Evolutionary conservation across 2,797 vertebrate genomes (phyloP).

Genomic region (Muraenolepis orangiensis): DNA sequence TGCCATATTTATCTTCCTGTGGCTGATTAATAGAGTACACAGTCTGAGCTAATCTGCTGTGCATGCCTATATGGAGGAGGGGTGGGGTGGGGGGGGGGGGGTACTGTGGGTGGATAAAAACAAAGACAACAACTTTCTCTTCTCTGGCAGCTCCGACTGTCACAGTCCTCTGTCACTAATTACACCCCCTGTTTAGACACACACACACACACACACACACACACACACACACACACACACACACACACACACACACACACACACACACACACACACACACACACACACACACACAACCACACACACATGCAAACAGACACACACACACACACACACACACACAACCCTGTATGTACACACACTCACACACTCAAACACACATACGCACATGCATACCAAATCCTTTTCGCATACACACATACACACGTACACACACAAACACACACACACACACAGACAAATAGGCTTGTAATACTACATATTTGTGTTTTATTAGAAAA

Average conservation of each 20-base stretch:
- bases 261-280: neutral
- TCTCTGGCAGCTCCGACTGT: neutral
- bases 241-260: neutral
- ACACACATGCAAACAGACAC: neutral
- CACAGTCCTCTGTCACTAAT: neutral
- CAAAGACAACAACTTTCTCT: neutral
- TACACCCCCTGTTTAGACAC: neutral
- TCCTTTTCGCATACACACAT: neutral
- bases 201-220: neutral
- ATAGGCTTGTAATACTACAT: neutral
- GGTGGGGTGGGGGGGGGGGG: neutral
- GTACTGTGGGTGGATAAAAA: neutral
- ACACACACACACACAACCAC: neutral
- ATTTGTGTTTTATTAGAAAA: neutral
- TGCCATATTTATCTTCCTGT: conserved; percentile 37
- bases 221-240: neutral
- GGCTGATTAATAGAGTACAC: conserved; percentile 31
- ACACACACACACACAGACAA: no score
- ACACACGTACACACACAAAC: no score
- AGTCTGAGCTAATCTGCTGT: neutral
- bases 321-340: neutral
- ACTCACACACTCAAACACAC: no score
- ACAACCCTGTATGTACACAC: no score
- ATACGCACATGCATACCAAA: no score
- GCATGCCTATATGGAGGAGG: neutral